Base-by-base conservation (phyloP, 1,140 invertebrate species). In the Drosophila tristis region DNA sequence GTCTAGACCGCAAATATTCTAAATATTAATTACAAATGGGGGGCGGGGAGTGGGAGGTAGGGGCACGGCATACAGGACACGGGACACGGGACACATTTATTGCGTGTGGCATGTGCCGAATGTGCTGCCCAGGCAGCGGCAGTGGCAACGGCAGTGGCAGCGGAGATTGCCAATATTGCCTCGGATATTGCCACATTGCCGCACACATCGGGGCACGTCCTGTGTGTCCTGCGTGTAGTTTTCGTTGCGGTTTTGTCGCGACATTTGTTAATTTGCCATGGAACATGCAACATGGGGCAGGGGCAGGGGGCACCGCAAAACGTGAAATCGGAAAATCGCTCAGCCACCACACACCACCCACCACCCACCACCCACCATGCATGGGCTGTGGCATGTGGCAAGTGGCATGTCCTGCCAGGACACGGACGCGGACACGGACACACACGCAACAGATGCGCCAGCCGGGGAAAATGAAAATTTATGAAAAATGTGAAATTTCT, bases 201-300 rank as follows among this genome's bases (percentile, higher is more conserved):
- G 42, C 56, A 59, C 65, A 57, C 39, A 59, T 51, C 61, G 26
- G 58, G 50, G 25, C 57, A 53, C 65, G 68, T 39, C 55, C 49
- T 60, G 68, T 71, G 54, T 75, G 70, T 73, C 68, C 50, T 59
- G 57, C 16, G n/a, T 67, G 53, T 77, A 73, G 73, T 80, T 85
- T 65, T 49, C 53, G 71, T 54, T 74, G 72, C 71, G 71, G 71
- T 74, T 74, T 81, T 81, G 78, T 81, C 77, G 81, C 81, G 81
- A 87, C 81, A 76, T 86, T 81, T 86, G 81, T 81, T 87, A 86
- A 86, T 86, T 86, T 86, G 81, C 82, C 81, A 67, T 76, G 68
- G 68, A 80, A 76, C 74, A 67, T 76, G 68, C 64, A 80, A 76
- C 74, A 74, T 70, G 54, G 35, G 50, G 35, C 50, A 74, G 2